Conservation (phyloP, 2,797 vertebrate species). For the Pangasius krempfi region DNA sequence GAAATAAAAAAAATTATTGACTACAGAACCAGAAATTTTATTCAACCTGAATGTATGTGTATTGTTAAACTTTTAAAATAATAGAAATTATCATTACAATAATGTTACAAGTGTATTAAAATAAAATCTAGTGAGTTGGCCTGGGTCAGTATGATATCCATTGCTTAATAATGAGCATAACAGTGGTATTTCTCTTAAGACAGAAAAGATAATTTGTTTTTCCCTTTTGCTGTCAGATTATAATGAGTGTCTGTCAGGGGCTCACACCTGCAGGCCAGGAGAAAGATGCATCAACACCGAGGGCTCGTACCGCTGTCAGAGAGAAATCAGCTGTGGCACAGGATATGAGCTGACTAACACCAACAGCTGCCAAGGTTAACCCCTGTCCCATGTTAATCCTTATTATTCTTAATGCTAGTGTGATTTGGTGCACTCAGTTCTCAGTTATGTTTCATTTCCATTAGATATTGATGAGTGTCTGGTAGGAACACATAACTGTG, state of each 20-base stretch:
- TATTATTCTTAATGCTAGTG: background rate
- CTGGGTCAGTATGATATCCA: background rate
- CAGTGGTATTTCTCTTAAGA: background rate
- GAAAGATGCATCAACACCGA: slow-evolving; percentile 85
- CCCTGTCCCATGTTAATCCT: no score
- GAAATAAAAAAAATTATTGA: background rate
- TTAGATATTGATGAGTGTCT: slow-evolving; percentile 92
- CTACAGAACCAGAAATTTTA: background rate
- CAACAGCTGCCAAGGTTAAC: slow-evolving; percentile 85
- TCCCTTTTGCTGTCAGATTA: slow-evolving; percentile 73
- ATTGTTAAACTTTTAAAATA: background rate
- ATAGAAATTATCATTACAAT: background rate
- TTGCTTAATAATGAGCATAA: background rate
- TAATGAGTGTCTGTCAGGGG: slow-evolving; percentile 83
- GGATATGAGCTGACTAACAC: slow-evolving; percentile 86
- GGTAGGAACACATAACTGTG: slow-evolving; percentile 86
- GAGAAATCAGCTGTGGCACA: slow-evolving; percentile 83
- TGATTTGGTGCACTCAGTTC: background rate
- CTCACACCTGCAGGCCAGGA: slow-evolving; percentile 78
- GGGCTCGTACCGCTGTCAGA: slow-evolving; percentile 88
- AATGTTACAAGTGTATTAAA: background rate
- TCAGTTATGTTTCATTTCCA: slow-evolving; percentile 49
- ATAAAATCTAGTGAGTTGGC: background rate
- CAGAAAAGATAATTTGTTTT: background rate
- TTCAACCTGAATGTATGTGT: background rate